Evolutionary conservation across 2,888 invertebrate genomes (phyloP).

Genomic region (Tachina grossa): DNA sequence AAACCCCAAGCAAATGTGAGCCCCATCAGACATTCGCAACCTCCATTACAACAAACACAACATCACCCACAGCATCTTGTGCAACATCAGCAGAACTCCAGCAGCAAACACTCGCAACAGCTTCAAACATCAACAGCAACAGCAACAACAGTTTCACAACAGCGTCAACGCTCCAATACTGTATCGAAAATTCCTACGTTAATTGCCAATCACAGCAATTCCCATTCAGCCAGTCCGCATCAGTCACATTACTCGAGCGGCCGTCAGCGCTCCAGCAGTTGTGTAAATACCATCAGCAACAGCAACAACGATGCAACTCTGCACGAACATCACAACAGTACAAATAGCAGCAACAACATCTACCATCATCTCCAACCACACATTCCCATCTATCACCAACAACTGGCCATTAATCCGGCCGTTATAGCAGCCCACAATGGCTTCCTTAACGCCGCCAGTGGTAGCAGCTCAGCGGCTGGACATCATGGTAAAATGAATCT

Average conservation of each 20-base stretch:
- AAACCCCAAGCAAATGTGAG: conserved; percentile 84
- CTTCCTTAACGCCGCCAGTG: conserved; percentile 39
- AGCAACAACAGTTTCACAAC: conserved; percentile 74
- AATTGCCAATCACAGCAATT: conserved; percentile 79
- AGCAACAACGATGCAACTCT: conserved; percentile 79
- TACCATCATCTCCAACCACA: conserved; percentile 80
- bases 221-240: conserved; percentile 74
- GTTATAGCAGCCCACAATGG: conserved; percentile 82
- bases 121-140: conserved; percentile 71
- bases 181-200: conserved; percentile 82
- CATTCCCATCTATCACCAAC: conserved; percentile 86
- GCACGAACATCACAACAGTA: conserved; percentile 76
- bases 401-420: conserved; percentile 85
- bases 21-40: conserved; percentile 80
- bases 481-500: conserved; percentile 83
- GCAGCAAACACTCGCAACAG: conserved; percentile 71
- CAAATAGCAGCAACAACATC: conserved; percentile 75
- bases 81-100: conserved; percentile 74
- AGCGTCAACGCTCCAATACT: conserved; percentile 82
- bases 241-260: conserved; percentile 71
- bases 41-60: conserved; percentile 58
- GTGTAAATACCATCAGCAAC: conserved; percentile 72
- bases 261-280: conserved; percentile 72
- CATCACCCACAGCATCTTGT: conserved; percentile 71
- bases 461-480: conserved; percentile 60